Percentiles rank a stretch among this genome's conserved stretches.
These are phyloP conservation scores for Xenotilapia flavipinnis DNA, from an alignment of 2,113 vertebrate species.

Conservation along the genomic window DNA sequence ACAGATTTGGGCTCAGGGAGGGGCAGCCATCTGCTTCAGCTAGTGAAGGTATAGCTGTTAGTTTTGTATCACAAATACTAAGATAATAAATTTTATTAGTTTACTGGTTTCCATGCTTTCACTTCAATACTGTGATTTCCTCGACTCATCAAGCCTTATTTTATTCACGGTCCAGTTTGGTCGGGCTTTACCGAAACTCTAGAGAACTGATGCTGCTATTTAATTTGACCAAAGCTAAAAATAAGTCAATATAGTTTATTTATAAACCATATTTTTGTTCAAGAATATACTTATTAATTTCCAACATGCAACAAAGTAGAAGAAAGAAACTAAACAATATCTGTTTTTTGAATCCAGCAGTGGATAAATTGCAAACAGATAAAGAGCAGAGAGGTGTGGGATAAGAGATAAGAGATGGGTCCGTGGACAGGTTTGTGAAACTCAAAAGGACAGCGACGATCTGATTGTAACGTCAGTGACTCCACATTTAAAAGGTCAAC, in stretches of 20 bases:
- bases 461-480: background rate
- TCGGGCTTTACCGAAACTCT: rapidly evolving
- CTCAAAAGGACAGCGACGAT: background rate
- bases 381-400: background rate
- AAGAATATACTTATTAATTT: background rate
- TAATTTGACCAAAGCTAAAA: background rate
- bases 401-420: background rate
- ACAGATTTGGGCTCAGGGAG: background rate
- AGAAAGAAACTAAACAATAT: background rate
- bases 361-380: background rate
- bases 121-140: background rate
- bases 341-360: background rate
- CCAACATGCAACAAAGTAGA: background rate
- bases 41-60: rapidly evolving
- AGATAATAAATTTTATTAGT: background rate
- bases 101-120: background rate
- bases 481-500: background rate
- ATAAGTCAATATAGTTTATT: background rate
- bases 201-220: rapidly evolving
- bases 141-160: background rate
- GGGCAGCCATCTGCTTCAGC: background rate
- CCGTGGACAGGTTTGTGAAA: background rate
- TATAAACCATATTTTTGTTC: background rate
- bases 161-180: background rate
- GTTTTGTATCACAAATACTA: background rate